Evolutionary conservation across 2,113 vertebrate species (phyloP).

Genomic region (Spermophilus dauricus): DNA sequence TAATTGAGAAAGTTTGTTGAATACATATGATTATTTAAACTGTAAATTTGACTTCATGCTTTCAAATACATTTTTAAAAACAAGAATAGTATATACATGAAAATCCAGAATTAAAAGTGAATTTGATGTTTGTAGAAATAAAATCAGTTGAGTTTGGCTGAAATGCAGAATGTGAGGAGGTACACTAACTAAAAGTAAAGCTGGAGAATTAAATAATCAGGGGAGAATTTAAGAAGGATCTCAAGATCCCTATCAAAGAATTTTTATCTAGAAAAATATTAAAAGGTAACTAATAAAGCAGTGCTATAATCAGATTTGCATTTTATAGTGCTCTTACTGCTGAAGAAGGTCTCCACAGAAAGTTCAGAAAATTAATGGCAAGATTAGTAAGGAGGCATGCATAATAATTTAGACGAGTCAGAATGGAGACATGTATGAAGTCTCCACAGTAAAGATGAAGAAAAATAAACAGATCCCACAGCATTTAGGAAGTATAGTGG

Average conservation of each 20-base stretch:
- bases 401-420: background rate
- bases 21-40: slow-evolving; percentile 33
- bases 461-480: background rate
- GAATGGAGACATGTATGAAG: background rate
- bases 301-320: background rate
- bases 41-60: background rate
- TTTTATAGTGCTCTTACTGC: background rate
- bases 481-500: background rate
- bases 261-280: background rate
- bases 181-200: background rate
- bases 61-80: background rate
- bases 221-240: background rate
- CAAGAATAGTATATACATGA: too few species aligned
- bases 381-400: background rate
- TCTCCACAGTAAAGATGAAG: background rate
- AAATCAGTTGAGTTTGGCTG: background rate
- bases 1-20: background rate
- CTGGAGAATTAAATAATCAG: background rate
- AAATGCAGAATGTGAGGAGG: background rate
- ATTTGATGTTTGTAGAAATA: background rate
- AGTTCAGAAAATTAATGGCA: background rate
- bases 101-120: background rate
- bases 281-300: background rate
- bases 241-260: background rate
- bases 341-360: background rate